Conservation (phyloP, 2,113 vertebrate genomes). For the Hoplias malabaricus region DNA sequence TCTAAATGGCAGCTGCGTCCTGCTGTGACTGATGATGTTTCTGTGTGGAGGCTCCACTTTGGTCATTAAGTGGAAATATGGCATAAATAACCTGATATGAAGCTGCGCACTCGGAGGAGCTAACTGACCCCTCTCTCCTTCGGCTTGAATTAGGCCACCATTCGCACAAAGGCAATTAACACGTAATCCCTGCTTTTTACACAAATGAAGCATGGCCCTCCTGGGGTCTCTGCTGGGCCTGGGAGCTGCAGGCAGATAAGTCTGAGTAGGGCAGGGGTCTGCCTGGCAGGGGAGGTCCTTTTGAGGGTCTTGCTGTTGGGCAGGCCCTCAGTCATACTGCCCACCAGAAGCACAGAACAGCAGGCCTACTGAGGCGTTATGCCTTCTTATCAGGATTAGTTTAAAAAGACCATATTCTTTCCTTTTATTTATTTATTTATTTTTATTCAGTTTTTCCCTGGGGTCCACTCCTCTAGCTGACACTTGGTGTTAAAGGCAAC, state of each 20-base stretch:
- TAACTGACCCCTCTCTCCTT: slow-evolving; percentile 1
- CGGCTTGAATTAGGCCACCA: slow-evolving; percentile 15
- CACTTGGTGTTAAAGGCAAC: too few species aligned
- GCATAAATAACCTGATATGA: slow-evolving; percentile 6
- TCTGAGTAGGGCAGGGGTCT: neutral
- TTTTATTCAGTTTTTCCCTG: neutral
- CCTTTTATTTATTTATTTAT: neutral
- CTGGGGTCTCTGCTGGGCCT: slow-evolving; percentile 18
- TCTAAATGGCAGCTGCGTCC: slow-evolving; percentile 38
- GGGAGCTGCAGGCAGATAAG: slow-evolving; percentile 20
- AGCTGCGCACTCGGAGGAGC: slow-evolving; percentile 22
- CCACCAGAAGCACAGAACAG: neutral
- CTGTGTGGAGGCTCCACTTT: slow-evolving; percentile 17
- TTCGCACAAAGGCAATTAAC: slow-evolving; percentile 32
- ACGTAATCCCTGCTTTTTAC: slow-evolving; percentile 31
- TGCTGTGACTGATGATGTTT: slow-evolving; percentile 40
- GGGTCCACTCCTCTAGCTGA: too few species aligned
- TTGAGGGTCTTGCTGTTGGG: neutral
- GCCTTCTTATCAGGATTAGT: neutral
- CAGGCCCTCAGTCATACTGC: neutral
- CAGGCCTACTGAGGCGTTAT: neutral
- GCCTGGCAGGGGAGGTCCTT: neutral
- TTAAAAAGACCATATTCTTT: neutral
- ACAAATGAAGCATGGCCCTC: slow-evolving; percentile 3
- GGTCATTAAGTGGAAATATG: slow-evolving; percentile 37